Conservation (phyloP, 2,888 invertebrate species). For the Hoplodrina blanda region DNA sequence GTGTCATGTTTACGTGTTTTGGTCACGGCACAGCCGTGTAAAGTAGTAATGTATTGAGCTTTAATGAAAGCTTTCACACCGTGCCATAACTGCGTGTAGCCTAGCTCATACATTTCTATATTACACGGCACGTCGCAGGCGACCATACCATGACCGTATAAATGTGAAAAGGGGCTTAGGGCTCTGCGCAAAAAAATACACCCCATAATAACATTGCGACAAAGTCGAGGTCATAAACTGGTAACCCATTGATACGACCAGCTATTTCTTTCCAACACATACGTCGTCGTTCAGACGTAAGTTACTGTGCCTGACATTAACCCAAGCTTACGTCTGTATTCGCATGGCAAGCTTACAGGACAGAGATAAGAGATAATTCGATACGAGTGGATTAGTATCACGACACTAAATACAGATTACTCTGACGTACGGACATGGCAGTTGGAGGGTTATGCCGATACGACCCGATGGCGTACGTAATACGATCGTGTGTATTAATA, state of each 20-base stretch:
- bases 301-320: constrained; percentile 49
- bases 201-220: no score
- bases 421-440: constrained; percentile 65
- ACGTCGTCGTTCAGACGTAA: constrained; percentile 20
- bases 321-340: constrained; percentile 55
- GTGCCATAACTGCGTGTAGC: no score
- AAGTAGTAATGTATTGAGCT: no score
- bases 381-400: constrained; percentile 64
- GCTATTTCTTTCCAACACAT: constrained; percentile 32
- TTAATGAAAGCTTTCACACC: no score
- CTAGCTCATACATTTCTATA: no score
- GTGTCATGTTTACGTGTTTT: no score
- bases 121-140: no score
- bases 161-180: no score
- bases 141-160: no score
- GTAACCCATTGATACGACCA: constrained; percentile 4
- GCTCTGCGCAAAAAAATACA: no score
- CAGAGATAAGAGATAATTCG: constrained; percentile 70
- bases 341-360: constrained; percentile 58
- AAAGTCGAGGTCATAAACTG: no score
- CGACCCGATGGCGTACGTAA: constrained; percentile 50
- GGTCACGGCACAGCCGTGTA: no score
- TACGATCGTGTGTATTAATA: constrained; percentile 58
- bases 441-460: constrained; percentile 48
- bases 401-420: constrained; percentile 74